Evolutionary conservation across 2,888 invertebrate species (phyloP), one percentile per base, ranked within the genome.

Genomic region (Eurytoma californica): DNA sequence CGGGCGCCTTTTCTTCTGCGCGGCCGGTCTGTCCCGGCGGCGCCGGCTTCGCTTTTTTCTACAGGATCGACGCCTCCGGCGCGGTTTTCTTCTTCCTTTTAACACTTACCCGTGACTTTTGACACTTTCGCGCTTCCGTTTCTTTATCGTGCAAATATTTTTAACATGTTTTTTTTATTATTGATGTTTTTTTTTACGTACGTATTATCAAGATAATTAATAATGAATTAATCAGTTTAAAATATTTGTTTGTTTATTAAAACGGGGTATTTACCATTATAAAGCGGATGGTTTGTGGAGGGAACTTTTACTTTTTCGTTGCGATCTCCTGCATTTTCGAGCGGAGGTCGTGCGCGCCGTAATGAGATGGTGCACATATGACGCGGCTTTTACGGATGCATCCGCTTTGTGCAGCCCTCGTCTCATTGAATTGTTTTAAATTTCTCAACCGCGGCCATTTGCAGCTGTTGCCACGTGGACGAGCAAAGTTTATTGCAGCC

Each of bases 311-410:
- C 5, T 28, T 61, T 63, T 39, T 39, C 39, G 28, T 39, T 12
- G 18, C 39, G 39, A 39, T 14, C 47, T 47, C 39, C 7, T n/a
- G 53, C 12, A 53, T 0, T 53, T 53, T 63, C 39, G 63, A 39
- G 63, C 9, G 63, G 39, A 39, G 39, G 39, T 39, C 60, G 61
- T n/a, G 5, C 58, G 20, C 13, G 47, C 12, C 5, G 18, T 28
- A 68, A 68, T 63, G 63, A 39, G 63, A 39, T 63, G 63, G 63
- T 63, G 47, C 47, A 18, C 63, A 63, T 12, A 39, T 63, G 39
- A 47, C 63, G 63, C 63, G 39, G 53, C 53, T 53, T 61, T 30
- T 30, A 30, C 14, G 39, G 39, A 39, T 39, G 39, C 39, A 39
- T 39, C 39, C 39, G 4, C 39, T 39, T 39, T 3, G 39, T 39